phyloP scores from a whole-genome alignment of 1,140 invertebrate genomes.

The Hylaeus anthracinus region DNA sequence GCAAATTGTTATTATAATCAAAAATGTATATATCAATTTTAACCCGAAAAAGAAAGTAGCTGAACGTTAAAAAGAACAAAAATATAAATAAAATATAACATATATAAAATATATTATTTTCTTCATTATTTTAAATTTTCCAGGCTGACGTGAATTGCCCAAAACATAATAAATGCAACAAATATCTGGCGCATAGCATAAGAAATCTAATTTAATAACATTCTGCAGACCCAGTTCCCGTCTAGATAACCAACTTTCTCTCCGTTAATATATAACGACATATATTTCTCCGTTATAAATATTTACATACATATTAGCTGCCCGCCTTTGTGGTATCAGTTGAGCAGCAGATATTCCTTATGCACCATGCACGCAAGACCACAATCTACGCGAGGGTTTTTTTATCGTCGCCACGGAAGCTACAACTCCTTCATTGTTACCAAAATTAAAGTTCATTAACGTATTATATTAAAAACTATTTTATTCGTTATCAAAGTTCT shows the following conservation, averaged over 20 bases:
- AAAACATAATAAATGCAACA: neutral
- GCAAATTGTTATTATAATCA: too few species aligned
- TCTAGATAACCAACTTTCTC: neutral
- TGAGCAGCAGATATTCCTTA: neutral
- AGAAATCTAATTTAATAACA: conserved; percentile 13
- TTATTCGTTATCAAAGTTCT: too few species aligned
- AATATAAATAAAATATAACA: too few species aligned
- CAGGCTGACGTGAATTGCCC: too few species aligned
- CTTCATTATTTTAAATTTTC: neutral
- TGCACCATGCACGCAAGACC: neutral
- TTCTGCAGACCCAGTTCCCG: neutral
- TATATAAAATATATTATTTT: neutral
- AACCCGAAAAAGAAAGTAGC: too few species aligned
- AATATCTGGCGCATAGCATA: neutral
- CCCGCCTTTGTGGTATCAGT: neutral
- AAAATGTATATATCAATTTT: too few species aligned
- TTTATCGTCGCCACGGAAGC: neutral
- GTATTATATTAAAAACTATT: too few species aligned
- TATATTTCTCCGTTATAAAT: conserved; percentile 10
- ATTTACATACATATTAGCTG: conserved; percentile 21
- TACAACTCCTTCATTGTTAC: neutral
- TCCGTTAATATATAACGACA: conserved; percentile 22
- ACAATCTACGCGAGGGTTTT: neutral
- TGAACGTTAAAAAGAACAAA: too few species aligned
- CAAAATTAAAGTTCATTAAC: neutral